Evolutionary conservation across 1,140 invertebrate species (phyloP).

Genomic region (Ceratina japonica): DNA sequence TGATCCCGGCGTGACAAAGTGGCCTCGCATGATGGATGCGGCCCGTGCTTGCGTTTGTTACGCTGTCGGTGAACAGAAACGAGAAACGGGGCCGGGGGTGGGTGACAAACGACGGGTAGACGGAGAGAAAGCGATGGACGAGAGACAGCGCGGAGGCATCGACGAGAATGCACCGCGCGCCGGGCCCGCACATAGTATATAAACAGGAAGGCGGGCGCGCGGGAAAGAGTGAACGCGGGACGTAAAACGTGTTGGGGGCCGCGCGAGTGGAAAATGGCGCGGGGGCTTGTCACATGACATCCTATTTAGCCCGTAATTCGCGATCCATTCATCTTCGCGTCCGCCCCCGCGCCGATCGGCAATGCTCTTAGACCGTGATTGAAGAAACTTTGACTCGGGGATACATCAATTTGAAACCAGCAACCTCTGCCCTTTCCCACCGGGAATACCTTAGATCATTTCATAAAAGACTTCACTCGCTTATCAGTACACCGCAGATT

Average conservation of each 20-base stretch:
- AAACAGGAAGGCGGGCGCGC: not conserved
- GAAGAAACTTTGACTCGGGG: constrained; percentile 10
- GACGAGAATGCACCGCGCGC: constrained; percentile 33
- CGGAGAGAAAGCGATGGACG: constrained; percentile 4
- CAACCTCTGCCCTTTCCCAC: no score
- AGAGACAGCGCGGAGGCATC: constrained; percentile 5
- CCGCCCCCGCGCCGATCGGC: no score
- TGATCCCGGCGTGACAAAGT: constrained; percentile 70
- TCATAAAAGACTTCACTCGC: no score
- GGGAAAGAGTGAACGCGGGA: no score
- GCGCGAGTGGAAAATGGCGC: constrained; percentile 43
- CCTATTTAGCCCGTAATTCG: constrained; percentile 62
- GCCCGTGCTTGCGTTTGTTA: constrained; percentile 59
- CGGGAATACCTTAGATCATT: no score
- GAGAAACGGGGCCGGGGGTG: not conserved
- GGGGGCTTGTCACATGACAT: constrained; percentile 55
- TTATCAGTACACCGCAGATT: no score
- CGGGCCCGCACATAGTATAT: not conserved
- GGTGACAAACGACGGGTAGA: constrained; percentile 19
- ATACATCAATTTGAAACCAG: no score
- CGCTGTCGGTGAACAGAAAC: constrained; percentile 42
- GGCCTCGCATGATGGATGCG: constrained; percentile 67
- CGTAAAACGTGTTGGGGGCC: constrained; percentile 1
- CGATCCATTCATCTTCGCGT: no score
- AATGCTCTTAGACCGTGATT: not conserved